A percentile compares a stretch with the other conserved stretches of the same genome.
These are phyloP conservation scores for Pteronura brasiliensis DNA, from an alignment of 2,113 vertebrate genomes.

Conservation along the genomic window DNA sequence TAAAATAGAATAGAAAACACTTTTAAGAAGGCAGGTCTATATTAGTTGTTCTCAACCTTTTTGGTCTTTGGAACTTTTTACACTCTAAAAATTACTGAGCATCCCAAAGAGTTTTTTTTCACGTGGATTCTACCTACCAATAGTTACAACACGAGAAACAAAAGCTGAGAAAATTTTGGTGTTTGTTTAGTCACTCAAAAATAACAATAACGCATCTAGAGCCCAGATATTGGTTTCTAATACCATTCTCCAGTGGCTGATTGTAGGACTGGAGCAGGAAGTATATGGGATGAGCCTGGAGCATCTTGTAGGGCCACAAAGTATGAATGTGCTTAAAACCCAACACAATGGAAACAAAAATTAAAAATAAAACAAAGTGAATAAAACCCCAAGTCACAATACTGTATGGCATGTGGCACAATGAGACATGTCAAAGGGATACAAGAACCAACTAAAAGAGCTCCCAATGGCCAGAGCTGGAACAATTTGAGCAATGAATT, in stretches of 20 bases:
- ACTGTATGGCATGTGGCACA: background rate
- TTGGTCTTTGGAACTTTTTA: background rate
- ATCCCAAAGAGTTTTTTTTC: background rate
- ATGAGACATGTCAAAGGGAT: background rate
- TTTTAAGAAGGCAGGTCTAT: background rate
- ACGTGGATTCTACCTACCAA: background rate
- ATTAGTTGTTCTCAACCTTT: background rate
- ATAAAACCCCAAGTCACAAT: background rate
- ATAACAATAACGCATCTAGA: background rate
- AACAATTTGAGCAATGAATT: background rate
- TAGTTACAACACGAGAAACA: background rate
- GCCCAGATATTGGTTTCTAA: background rate
- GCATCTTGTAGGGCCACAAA: background rate
- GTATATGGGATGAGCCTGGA: background rate
- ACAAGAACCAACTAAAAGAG: background rate
- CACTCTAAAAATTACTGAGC: background rate
- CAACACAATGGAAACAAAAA: background rate
- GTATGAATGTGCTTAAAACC: background rate
- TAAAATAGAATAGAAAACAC: background rate
- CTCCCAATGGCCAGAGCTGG: background rate
- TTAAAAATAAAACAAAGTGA: background rate
- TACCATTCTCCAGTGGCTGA: background rate
- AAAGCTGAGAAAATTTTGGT: background rate
- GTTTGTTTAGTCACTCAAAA: background rate
- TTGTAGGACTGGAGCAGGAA: background rate